phyloP scores from a whole-genome alignment of 1,140 invertebrate genomes.

The Meloidogyne floridensis region DNA sequence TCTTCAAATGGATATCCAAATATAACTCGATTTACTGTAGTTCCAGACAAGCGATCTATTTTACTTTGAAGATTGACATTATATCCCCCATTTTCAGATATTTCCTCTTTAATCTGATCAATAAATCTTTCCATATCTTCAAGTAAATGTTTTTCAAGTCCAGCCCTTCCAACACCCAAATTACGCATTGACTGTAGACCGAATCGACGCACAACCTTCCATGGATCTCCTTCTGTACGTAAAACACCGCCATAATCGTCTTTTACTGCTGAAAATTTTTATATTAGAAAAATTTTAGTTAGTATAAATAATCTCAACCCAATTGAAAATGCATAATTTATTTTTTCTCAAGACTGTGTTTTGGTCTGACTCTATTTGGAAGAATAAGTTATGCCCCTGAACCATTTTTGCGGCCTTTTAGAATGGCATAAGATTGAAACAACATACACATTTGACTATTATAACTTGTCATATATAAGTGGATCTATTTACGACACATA shows the following conservation, averaged over 20 bases:
- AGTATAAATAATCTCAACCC: no score
- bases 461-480: no score
- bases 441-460: no score
- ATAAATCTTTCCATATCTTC: slow-evolving; percentile 4
- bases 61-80: background rate
- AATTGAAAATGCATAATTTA: no score
- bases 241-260: background rate
- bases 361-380: no score
- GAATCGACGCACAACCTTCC: slow-evolving; percentile 19
- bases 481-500: no score
- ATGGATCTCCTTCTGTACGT: slow-evolving; percentile 6
- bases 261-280: slow-evolving; percentile 3
- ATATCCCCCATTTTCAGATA: background rate
- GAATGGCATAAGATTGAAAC: no score
- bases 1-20: slow-evolving; percentile 11
- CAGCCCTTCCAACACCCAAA: slow-evolving; percentile 29
- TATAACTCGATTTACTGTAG: background rate
- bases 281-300: background rate
- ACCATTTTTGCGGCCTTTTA: no score
- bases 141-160: slow-evolving; percentile 25
- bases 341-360: no score
- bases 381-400: no score
- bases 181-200: slow-evolving; percentile 13
- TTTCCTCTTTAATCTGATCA: background rate
- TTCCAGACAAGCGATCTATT: background rate